Conservation (phyloP, 2,888 invertebrate genomes). For the Polyommatus icarus region DNA sequence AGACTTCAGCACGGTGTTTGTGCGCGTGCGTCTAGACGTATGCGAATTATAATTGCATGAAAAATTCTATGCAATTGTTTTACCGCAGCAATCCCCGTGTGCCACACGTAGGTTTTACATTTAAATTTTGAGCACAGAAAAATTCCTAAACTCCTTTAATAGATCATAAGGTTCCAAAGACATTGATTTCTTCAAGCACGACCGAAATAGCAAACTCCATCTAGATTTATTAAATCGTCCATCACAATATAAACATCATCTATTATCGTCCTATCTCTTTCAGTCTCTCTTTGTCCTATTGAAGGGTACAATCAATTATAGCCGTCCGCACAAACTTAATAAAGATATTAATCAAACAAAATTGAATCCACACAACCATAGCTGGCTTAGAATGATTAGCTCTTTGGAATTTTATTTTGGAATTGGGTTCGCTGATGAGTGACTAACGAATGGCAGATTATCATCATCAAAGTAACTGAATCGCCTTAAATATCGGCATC, state of each 20-base stretch:
- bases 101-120: too few relatives aligned
- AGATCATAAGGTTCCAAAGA: too few relatives aligned
- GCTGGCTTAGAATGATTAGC: neutral
- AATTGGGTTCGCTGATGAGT: neutral
- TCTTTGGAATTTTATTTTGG: neutral
- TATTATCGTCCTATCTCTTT: neutral
- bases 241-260: neutral
- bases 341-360: conserved; percentile 12
- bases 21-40: too few relatives aligned
- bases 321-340: conserved; percentile 7
- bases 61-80: too few relatives aligned
- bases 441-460: neutral
- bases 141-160: too few relatives aligned
- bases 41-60: too few relatives aligned
- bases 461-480: neutral
- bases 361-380: neutral
- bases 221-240: neutral
- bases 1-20: too few relatives aligned
- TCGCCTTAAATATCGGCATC: too few relatives aligned
- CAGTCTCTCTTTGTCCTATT: neutral
- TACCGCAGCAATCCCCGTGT: too few relatives aligned
- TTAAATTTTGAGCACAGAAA: too few relatives aligned
- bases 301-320: conserved; percentile 11
- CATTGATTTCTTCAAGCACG: neutral
- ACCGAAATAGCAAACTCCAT: neutral